phyloP scores from a whole-genome alignment of 1,140 invertebrate species.

The Drosophila triauraria region DNA sequence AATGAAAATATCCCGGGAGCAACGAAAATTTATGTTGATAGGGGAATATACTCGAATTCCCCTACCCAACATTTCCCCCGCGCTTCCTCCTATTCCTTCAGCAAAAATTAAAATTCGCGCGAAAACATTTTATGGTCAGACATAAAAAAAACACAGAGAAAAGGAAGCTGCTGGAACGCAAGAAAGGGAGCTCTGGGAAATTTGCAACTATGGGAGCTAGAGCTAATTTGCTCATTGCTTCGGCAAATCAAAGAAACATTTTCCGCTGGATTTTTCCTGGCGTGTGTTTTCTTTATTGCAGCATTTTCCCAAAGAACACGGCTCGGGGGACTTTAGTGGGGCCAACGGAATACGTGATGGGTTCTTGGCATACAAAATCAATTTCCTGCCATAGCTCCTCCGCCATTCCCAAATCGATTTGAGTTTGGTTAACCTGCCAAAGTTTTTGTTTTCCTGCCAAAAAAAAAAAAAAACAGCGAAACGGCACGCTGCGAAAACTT shows the following conservation, averaged over 20 bases:
- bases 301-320: conserved; percentile 45
- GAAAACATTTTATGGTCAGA: conserved; percentile 74
- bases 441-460: conserved; percentile 51
- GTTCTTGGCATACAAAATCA: conserved; percentile 72
- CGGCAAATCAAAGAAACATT: conserved; percentile 79
- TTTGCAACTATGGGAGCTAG: conserved; percentile 56
- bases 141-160: conserved; percentile 52
- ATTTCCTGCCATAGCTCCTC: conserved; percentile 57
- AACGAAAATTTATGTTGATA: conserved; percentile 42
- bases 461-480: conserved; percentile 16
- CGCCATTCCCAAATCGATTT: conserved; percentile 72
- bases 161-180: conserved; percentile 1
- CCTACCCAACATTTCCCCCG: conserved; percentile 2
- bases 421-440: conserved; percentile 81
- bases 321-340: conserved; percentile 3
- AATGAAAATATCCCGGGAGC: conserved; percentile 58
- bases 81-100: conserved; percentile 12
- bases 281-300: conserved; percentile 76
- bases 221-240: conserved; percentile 73
- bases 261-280: conserved; percentile 43
- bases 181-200: conserved; percentile 19
- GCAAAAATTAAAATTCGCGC: conserved; percentile 74
- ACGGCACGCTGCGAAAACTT: conserved; percentile 53
- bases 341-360: conserved; percentile 26
- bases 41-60: conserved; percentile 11